Evolutionary conservation across 2,797 vertebrate species (phyloP).

Genomic region (Oceanodroma leucorhoa): DNA sequence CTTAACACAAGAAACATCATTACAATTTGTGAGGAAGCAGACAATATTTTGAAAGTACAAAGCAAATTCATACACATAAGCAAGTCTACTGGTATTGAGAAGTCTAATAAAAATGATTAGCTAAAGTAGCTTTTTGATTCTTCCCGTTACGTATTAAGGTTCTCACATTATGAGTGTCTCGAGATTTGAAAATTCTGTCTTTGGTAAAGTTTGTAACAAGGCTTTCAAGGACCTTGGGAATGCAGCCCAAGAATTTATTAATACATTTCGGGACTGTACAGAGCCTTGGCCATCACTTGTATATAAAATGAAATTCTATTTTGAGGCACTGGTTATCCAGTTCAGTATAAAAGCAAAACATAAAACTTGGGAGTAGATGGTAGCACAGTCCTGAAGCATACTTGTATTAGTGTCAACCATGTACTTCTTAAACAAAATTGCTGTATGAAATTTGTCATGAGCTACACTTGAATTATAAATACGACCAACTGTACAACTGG

Average conservation of each 20-base stretch:
- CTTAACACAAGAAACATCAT: constrained; percentile 58
- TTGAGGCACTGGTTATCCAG: neutral
- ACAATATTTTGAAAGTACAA: neutral
- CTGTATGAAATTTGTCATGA: neutral
- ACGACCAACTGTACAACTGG: fast-evolving
- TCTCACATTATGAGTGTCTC: neutral
- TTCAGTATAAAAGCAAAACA: neutral
- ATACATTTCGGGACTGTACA: neutral
- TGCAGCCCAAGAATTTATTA: neutral
- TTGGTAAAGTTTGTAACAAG: neutral
- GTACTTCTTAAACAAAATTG: neutral
- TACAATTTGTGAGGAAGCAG: neutral
- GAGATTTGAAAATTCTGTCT: neutral
- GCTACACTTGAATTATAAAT: neutral
- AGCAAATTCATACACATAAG: neutral
- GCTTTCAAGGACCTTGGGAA: neutral
- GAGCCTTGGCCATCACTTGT: neutral
- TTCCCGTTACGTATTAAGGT: neutral
- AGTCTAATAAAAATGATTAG: neutral
- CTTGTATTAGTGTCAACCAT: neutral
- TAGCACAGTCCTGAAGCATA: neutral
- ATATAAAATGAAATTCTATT: neutral
- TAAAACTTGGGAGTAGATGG: neutral
- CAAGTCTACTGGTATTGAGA: neutral
- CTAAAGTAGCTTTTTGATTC: neutral